phyloP scores from a whole-genome alignment of 2,113 vertebrate species.

The Opisthocomus hoazin region DNA sequence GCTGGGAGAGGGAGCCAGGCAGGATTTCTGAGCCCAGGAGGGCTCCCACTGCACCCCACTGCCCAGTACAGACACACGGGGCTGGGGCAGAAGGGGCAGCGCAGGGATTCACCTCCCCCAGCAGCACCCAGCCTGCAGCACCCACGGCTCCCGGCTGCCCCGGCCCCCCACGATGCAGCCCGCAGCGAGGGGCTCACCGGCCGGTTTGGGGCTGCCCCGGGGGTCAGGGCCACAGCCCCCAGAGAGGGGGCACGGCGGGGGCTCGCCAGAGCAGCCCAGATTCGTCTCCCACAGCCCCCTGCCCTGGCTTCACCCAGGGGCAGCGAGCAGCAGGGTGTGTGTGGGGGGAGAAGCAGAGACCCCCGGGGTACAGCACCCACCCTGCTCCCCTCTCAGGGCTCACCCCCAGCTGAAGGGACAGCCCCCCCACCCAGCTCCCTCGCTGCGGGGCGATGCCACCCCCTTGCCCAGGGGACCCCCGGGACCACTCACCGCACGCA shows the following conservation, averaged over 20 bases:
- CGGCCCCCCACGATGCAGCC: accelerated
- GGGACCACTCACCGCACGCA: no score
- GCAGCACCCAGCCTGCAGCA: neutral
- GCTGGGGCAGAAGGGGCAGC: neutral
- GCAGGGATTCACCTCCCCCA: neutral
- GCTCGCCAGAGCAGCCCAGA: neutral
- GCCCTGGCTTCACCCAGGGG: accelerated
- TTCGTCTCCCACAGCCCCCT: neutral
- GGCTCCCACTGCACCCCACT: neutral
- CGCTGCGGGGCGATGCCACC: accelerated
- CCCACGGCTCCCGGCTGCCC: neutral
- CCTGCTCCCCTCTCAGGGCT: neutral
- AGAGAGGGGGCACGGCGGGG: accelerated
- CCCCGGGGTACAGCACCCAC: neutral
- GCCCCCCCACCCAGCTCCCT: no score
- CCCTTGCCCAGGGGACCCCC: neutral
- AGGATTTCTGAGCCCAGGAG: neutral
- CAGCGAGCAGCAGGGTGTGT: neutral
- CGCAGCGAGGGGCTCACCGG: accelerated
- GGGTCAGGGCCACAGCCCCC: neutral
- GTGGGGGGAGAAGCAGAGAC: accelerated
- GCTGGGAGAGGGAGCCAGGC: neutral
- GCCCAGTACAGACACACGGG: neutral
- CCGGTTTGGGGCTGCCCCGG: neutral
- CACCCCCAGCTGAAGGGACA: neutral